Evolutionary conservation across 2,797 vertebrate species (phyloP).

Genomic region (Poecilia wingei): DNA sequence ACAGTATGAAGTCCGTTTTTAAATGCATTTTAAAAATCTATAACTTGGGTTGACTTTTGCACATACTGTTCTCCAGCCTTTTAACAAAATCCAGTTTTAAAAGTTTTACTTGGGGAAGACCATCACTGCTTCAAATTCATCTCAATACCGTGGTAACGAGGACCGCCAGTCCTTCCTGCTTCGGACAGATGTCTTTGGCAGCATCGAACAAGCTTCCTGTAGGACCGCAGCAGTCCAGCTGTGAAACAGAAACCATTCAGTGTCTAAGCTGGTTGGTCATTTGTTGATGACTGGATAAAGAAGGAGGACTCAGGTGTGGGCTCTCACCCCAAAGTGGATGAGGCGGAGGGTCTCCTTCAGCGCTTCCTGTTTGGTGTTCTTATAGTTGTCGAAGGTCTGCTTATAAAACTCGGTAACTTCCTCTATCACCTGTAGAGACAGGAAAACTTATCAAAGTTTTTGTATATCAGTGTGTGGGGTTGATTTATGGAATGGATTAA

Average conservation of each 20-base stretch:
- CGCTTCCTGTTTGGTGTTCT: slow-evolving; percentile 65
- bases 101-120: not conserved
- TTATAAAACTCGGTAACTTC: slow-evolving; percentile 87
- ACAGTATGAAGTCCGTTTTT: not conserved
- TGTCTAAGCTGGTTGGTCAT: not conserved
- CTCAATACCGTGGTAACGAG: slow-evolving; percentile 73
- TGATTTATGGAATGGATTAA: too few species aligned
- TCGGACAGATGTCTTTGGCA: slow-evolving; percentile 83
- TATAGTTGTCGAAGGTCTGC: slow-evolving; percentile 82
- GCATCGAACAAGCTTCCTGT: slow-evolving; percentile 67
- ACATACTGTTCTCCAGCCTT: not conserved
- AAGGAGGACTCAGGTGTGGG: not conserved
- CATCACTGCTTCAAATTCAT: not conserved
- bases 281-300: not conserved
- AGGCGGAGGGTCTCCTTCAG: slow-evolving; percentile 84
- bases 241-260: slow-evolving; percentile 10
- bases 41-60: not conserved
- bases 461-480: too few species aligned
- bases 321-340: slow-evolving; percentile 87
- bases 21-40: not conserved
- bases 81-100: not conserved
- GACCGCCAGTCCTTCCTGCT: slow-evolving; percentile 59
- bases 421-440: slow-evolving; percentile 79
- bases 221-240: slow-evolving; percentile 90
- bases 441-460: too few species aligned